Conservation (phyloP, 2,888 invertebrate species). For the Nephrotoma guestfalica region DNA sequence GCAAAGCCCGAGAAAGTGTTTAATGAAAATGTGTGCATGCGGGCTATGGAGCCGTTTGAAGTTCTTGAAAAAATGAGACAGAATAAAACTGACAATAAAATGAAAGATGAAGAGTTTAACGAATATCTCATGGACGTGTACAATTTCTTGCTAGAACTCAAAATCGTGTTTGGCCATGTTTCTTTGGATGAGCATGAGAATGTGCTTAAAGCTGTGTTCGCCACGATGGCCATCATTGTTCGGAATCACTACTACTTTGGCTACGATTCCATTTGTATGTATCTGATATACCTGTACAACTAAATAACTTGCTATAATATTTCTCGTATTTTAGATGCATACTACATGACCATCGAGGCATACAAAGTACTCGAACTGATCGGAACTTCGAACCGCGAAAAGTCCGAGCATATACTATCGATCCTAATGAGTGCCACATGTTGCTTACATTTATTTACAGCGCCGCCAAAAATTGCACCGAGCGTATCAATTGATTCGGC, state of each 20-base stretch:
- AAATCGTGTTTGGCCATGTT: neutral
- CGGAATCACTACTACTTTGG: neutral
- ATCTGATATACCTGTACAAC: neutral
- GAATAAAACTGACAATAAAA: neutral
- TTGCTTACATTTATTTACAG: neutral
- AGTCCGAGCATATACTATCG: neutral
- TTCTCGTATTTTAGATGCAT: neutral
- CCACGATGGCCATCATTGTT: neutral
- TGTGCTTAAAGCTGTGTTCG: neutral
- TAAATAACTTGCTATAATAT: neutral
- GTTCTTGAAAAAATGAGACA: neutral
- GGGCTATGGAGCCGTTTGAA: neutral
- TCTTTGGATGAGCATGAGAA: neutral
- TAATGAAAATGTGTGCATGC: neutral
- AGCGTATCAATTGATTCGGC: neutral
- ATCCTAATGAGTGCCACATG: neutral
- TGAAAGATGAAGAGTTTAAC: neutral
- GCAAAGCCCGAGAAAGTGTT: neutral
- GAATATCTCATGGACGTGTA: neutral
- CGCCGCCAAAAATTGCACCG: neutral
- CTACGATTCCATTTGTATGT: neutral
- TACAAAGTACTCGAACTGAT: neutral
- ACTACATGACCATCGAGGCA: neutral
- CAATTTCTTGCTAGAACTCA: neutral
- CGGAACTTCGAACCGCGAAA: neutral